These are phyloP conservation scores for Drosophila paramelanica DNA, from an alignment of 2,888 invertebrate species.

Conservation along the genomic window DNA sequence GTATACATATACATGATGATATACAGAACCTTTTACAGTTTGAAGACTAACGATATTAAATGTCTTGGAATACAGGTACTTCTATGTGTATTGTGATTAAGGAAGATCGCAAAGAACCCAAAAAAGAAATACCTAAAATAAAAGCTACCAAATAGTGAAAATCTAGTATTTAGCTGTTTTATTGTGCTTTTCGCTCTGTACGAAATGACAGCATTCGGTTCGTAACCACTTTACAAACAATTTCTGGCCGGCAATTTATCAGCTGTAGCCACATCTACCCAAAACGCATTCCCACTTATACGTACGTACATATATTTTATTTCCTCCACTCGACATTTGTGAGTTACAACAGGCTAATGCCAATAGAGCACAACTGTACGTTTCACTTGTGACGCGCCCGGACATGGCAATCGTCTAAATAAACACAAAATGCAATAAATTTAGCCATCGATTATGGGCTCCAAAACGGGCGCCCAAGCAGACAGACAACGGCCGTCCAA, in stretches of 20 bases:
- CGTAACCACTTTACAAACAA: slow-evolving; percentile 27
- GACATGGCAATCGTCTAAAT: slow-evolving; percentile 76
- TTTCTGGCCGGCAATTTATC: slow-evolving; percentile 52
- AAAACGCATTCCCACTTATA: no score
- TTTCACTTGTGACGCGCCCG: slow-evolving; percentile 63
- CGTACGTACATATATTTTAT: no score
- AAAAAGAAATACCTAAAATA: no score
- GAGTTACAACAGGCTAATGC: slow-evolving; percentile 43
- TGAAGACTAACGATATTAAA: no score
- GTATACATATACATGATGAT: no score
- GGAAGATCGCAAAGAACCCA: no score
- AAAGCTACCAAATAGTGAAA: slow-evolving; percentile 13
- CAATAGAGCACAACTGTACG: slow-evolving; percentile 68
- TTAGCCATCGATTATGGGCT: slow-evolving; percentile 76
- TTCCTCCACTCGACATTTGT: slow-evolving; percentile 29
- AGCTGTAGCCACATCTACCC: background rate
- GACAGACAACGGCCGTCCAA: slow-evolving; percentile 10
- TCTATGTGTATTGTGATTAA: no score
- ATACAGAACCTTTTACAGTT: no score
- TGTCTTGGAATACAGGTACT: no score
- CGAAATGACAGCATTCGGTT: slow-evolving; percentile 4
- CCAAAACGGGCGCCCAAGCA: slow-evolving; percentile 38
- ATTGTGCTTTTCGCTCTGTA: slow-evolving; percentile 8
- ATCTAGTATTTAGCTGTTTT: background rate
- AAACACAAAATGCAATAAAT: slow-evolving; percentile 79